phyloP scores from a whole-genome alignment of 2,888 invertebrate genomes.

The Linyphia triangularis region DNA sequence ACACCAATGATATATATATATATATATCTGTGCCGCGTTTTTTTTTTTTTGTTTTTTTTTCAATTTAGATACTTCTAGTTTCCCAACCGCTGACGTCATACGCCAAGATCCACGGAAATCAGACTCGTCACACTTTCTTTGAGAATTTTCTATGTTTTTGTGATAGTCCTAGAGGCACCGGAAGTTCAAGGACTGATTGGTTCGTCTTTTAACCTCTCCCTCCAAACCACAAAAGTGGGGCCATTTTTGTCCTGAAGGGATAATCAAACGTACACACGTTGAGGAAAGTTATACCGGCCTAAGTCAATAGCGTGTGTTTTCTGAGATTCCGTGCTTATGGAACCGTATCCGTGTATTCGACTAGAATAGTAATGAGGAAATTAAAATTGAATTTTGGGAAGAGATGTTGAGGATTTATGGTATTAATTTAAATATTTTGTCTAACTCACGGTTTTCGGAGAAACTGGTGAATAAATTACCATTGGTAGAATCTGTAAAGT shows the following conservation, averaged over 20 bases:
- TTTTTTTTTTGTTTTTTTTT: neutral
- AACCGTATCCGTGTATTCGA: neutral
- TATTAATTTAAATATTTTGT: neutral
- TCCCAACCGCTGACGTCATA: conserved; percentile 25
- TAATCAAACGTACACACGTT: neutral
- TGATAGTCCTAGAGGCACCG: conserved; percentile 36
- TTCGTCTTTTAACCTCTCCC: neutral
- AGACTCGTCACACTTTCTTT: conserved; percentile 43
- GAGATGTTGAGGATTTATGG: neutral
- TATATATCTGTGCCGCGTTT: conserved; percentile 10
- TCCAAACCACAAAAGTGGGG: neutral
- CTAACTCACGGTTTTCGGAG: no score
- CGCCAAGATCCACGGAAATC: conserved; percentile 12
- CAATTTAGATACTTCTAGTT: no score
- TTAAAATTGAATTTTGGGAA: neutral
- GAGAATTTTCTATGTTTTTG: conserved; percentile 20
- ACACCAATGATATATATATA: neutral
- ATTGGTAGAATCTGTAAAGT: no score
- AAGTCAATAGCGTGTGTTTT: neutral
- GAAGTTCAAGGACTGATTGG: conserved; percentile 60
- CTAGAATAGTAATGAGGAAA: neutral
- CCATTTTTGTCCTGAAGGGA: conserved; percentile 13
- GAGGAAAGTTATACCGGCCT: neutral
- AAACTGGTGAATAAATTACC: no score
- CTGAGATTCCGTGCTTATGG: no score